Conservation (phyloP, 2,888 invertebrate genomes). For the Xanthia togata region DNA sequence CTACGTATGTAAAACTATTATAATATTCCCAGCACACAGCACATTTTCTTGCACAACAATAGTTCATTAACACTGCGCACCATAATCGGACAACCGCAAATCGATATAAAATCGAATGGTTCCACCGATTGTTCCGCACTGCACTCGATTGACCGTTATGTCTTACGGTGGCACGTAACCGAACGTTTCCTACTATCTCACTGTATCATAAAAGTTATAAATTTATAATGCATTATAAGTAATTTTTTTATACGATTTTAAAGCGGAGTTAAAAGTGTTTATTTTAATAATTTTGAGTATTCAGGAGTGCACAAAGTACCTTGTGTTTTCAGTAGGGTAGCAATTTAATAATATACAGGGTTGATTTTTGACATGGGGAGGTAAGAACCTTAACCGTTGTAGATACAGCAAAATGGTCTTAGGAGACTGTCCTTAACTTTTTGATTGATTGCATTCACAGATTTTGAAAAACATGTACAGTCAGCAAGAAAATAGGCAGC, state of each 20-base stretch:
- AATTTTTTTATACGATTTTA: neutral
- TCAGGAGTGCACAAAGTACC: neutral
- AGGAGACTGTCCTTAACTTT: too few species aligned
- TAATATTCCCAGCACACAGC: conserved; percentile 2
- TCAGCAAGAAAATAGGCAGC: too few species aligned
- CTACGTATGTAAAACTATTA: neutral
- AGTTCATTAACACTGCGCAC: conserved; percentile 53
- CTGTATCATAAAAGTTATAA: too few species aligned
- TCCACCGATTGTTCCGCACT: conserved; percentile 61
- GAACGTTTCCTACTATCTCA: conserved; percentile 12
- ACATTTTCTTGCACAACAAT: conserved; percentile 49
- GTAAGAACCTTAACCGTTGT: too few species aligned
- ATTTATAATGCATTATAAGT: neutral
- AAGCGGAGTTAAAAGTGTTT: neutral
- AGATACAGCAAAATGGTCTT: too few species aligned
- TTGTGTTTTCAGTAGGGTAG: neutral
- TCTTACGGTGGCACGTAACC: conserved; percentile 37
- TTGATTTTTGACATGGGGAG: too few species aligned
- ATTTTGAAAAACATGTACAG: too few species aligned
- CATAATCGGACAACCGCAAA: conserved; percentile 60
- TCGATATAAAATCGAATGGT: conserved; percentile 61
- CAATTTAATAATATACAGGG: too few species aligned
- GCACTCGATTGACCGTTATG: conserved; percentile 58
- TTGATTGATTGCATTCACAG: too few species aligned
- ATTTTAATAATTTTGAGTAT: neutral